Conservation (phyloP, 2,888 invertebrate species). For the Amphiduros pacificus region DNA sequence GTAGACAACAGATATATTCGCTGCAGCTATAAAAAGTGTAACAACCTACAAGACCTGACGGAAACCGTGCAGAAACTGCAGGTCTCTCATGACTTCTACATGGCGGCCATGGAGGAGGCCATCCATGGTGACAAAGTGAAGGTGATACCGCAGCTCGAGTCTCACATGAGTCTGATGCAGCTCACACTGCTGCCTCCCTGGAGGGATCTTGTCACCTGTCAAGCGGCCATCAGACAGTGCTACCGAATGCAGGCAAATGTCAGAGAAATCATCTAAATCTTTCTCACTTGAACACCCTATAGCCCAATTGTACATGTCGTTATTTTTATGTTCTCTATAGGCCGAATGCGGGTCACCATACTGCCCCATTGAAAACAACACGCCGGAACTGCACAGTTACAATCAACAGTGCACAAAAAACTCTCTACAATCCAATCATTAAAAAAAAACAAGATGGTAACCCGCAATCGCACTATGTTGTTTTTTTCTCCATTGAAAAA, state of each 20-base stretch:
- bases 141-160: slow-evolving; percentile 37
- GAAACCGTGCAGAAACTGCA: slow-evolving; percentile 26
- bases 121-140: slow-evolving; percentile 34
- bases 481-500: too few species aligned
- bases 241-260: slow-evolving; percentile 48
- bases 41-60: slow-evolving; percentile 10
- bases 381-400: too few species aligned
- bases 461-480: too few species aligned
- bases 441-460: too few species aligned
- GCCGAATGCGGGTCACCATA: too few species aligned
- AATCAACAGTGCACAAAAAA: too few species aligned
- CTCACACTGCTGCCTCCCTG: slow-evolving; percentile 45
- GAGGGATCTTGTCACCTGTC: slow-evolving; percentile 52
- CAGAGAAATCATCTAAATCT: too few species aligned
- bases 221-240: slow-evolving; percentile 57
- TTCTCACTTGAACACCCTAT: too few species aligned
- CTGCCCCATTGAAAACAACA: too few species aligned
- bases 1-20: not conserved
- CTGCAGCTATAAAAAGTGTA: not conserved
- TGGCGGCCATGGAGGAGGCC: slow-evolving; percentile 39
- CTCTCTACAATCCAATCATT: too few species aligned
- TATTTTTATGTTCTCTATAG: too few species aligned
- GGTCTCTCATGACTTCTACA: slow-evolving; percentile 32
- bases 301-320: too few species aligned
- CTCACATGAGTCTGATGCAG: slow-evolving; percentile 41